A percentile compares a stretch with the other conserved stretches of the same genome.
These are phyloP conservation scores for Rhinogobius similis DNA, from an alignment of 2,113 vertebrate genomes.

Conservation along the genomic window DNA sequence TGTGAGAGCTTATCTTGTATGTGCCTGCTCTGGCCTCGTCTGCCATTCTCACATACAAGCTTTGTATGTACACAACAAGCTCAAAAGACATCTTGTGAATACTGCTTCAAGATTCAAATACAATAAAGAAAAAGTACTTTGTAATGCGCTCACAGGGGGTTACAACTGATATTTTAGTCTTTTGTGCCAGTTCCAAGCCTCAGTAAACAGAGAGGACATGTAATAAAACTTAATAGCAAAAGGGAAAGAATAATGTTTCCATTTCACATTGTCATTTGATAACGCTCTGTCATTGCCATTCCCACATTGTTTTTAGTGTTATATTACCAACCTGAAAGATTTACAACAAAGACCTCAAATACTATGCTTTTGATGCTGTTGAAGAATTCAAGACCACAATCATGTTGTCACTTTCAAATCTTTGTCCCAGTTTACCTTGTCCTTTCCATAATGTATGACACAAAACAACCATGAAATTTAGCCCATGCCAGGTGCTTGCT, in stretches of 20 bases:
- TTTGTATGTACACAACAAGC: neutral
- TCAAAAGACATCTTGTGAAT: constrained; percentile 12
- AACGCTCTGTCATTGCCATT: too few species aligned
- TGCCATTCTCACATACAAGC: constrained; percentile 2
- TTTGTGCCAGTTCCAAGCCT: neutral
- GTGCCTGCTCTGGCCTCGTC: constrained; percentile 4
- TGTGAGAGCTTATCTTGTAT: constrained; percentile 66
- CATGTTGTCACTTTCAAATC: neutral
- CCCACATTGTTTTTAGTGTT: too few species aligned
- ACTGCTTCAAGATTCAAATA: constrained; percentile 12
- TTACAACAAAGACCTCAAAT: neutral
- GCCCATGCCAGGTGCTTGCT: constrained; percentile 17
- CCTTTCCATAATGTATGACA: constrained; percentile 59
- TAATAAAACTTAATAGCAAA: too few species aligned
- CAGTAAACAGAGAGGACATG: neutral
- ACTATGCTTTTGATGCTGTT: neutral
- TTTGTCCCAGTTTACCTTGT: constrained; percentile 34
- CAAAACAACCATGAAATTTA: constrained; percentile 34
- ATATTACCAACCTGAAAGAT: too few species aligned
- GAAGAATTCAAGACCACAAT: neutral
- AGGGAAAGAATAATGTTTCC: too few species aligned
- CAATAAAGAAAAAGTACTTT: neutral
- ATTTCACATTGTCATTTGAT: too few species aligned
- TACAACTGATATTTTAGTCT: neutral
- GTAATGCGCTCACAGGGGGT: too few species aligned